These are phyloP conservation scores for Eupeodes latifasciatus DNA, from an alignment of 2,888 invertebrate species.

Conservation along the genomic window DNA sequence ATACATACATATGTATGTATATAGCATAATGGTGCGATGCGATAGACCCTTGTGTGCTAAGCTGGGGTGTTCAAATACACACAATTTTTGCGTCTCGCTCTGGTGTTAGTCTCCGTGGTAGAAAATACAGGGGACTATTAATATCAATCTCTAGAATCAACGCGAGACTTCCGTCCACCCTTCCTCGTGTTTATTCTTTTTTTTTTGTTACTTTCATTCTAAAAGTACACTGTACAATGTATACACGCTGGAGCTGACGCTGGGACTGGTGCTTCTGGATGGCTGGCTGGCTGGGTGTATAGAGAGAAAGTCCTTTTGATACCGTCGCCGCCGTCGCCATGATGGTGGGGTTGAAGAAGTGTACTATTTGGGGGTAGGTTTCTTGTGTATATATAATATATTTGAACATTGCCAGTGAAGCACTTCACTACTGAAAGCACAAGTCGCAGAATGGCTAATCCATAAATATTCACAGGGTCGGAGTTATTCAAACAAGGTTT, in stretches of 20 bases:
- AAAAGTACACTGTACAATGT: constrained; percentile 3
- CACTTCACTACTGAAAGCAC: constrained; percentile 57
- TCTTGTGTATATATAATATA: constrained; percentile 44
- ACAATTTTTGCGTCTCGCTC: constrained; percentile 65
- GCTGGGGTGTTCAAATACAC: constrained; percentile 75
- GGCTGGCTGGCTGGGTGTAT: neutral
- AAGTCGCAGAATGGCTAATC: constrained; percentile 40
- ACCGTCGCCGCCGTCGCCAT: constrained; percentile 19
- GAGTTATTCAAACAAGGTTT: neutral
- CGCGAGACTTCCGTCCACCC: constrained; percentile 68
- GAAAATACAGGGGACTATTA: constrained; percentile 63
- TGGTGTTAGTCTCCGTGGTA: constrained; percentile 56
- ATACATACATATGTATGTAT: constrained; percentile 1
- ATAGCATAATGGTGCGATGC: constrained; percentile 22
- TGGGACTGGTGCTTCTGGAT: too few relatives aligned
- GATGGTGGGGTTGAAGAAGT: constrained; percentile 13
- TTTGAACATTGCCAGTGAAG: constrained; percentile 70
- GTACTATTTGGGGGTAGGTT: constrained; percentile 26
- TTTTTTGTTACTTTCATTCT: constrained; percentile 21
- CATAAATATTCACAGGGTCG: constrained; percentile 8
- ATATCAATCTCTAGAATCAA: constrained; percentile 71
- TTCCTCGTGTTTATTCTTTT: constrained; percentile 12
- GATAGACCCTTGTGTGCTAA: constrained; percentile 61
- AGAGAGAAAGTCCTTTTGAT: constrained; percentile 57
- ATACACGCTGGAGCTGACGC: neutral